A percentile compares a stretch with the other conserved stretches of the same genome.
phyloP scores from a whole-genome alignment of 2,797 vertebrate genomes.

The Pantherophis vulpinus region DNA sequence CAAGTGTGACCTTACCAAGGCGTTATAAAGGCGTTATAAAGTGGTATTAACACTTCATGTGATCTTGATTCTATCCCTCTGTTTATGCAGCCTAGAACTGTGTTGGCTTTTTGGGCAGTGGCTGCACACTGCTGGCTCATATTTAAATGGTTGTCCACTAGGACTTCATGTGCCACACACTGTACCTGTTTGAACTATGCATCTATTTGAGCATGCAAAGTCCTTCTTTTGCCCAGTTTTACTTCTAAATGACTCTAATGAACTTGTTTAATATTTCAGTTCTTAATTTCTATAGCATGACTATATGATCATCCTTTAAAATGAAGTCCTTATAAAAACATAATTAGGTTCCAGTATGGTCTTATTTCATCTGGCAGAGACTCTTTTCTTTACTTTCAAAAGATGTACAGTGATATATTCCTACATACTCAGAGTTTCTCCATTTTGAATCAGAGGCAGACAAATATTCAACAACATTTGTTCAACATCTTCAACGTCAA shows the following conservation, averaged over 20 bases:
- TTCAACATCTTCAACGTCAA: neutral
- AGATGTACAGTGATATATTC: neutral
- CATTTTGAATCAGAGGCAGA: neutral
- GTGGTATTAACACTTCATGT: too few relatives aligned
- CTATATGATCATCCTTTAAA: neutral
- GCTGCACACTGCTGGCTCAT: too few relatives aligned
- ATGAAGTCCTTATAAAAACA: neutral
- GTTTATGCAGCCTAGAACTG: too few relatives aligned
- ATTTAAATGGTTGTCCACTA: too few relatives aligned
- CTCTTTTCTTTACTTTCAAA: neutral
- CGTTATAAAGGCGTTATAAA: too few relatives aligned
- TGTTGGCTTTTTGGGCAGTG: too few relatives aligned
- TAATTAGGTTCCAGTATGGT: neutral
- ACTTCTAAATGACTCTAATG: neutral
- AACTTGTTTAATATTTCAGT: neutral
- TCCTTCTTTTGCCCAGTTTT: neutral
- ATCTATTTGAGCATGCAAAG: neutral
- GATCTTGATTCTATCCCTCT: too few relatives aligned
- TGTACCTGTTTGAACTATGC: neutral
- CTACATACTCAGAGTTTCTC: neutral
- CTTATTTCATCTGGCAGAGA: neutral
- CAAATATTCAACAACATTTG: neutral
- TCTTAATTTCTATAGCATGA: neutral
- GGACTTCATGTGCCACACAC: too few relatives aligned
- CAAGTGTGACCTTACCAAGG: too few relatives aligned